Percentiles rank a stretch among this genome's conserved stretches.
Evolutionary conservation across 2,797 vertebrate genomes (phyloP).

Genomic region (Gadopsis bispinosus): DNA sequence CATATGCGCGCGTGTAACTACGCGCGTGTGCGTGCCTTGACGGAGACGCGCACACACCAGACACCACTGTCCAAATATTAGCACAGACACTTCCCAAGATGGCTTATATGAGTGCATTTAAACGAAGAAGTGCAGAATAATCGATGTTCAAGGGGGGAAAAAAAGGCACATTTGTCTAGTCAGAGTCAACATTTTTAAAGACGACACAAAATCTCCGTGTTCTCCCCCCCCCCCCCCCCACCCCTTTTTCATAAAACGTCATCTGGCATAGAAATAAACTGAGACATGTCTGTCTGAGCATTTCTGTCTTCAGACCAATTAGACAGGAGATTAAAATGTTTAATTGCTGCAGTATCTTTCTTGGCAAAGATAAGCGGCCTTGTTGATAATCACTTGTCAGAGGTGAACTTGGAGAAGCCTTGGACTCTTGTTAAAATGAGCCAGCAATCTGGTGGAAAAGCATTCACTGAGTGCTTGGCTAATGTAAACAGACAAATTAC

Average conservation of each 20-base stretch:
- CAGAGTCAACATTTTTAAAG: constrained; percentile 40
- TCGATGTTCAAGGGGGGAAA: constrained; percentile 9
- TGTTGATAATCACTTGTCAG: constrained; percentile 62
- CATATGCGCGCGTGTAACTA: not conserved
- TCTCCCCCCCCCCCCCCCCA: not conserved
- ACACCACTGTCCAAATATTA: constrained; percentile 74
- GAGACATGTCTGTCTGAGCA: not conserved
- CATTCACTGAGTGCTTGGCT: constrained; percentile 49
- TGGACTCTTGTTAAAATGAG: constrained; percentile 65
- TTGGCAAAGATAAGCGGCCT: constrained; percentile 63
- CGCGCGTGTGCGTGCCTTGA: not conserved
- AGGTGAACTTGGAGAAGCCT: constrained; percentile 74
- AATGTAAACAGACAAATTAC: constrained; percentile 62
- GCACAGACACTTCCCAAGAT: constrained; percentile 65
- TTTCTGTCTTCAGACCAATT: constrained; percentile 29
- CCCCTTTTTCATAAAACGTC: constrained; percentile 15
- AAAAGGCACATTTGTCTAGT: constrained; percentile 5
- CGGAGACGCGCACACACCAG: constrained; percentile 21
- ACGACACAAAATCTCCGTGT: constrained; percentile 30
- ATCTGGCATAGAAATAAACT: constrained; percentile 25
- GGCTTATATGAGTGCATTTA: constrained; percentile 55
- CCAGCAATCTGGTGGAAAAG: constrained; percentile 53
- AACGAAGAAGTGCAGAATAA: constrained; percentile 41
- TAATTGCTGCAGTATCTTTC: constrained; percentile 42
- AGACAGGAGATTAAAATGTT: constrained; percentile 42